These are phyloP conservation scores for Halcyon senegalensis DNA, from an alignment of 2,113 vertebrate genomes.

Conservation along the genomic window DNA sequence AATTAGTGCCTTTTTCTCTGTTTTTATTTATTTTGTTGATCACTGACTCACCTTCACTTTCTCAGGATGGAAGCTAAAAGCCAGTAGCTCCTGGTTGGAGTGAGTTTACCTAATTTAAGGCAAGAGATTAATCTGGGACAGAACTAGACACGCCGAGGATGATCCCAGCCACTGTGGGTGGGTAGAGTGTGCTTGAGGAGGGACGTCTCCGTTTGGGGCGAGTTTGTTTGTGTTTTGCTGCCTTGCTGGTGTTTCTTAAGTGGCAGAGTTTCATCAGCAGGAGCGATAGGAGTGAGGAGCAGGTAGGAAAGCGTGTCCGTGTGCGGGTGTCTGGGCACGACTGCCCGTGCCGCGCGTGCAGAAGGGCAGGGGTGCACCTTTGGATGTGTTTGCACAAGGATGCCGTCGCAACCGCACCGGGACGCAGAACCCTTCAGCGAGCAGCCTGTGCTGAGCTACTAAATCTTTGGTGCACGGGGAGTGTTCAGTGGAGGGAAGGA, in stretches of 20 bases:
- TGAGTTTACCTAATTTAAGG: background rate
- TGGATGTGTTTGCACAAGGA: background rate
- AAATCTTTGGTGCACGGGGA: background rate
- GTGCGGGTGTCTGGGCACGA: background rate
- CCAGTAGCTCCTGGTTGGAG: background rate
- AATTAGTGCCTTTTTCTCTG: constrained; percentile 56
- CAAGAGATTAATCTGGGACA: background rate
- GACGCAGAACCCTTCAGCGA: background rate
- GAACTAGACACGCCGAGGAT: background rate
- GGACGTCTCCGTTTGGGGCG: background rate
- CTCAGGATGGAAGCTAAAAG: background rate
- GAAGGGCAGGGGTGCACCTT: background rate
- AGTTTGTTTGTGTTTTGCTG: background rate
- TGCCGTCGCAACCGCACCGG: background rate
- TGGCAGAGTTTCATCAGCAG: background rate
- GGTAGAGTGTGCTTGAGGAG: background rate
- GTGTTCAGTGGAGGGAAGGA: background rate
- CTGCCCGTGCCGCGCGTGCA: background rate
- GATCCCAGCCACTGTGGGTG: background rate
- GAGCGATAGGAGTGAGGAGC: background rate
- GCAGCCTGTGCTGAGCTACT: background rate
- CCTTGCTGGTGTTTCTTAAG: background rate
- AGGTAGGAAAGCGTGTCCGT: background rate
- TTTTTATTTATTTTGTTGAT: constrained; percentile 57
- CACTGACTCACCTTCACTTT: constrained; percentile 34